Percentiles rank a stretch among this genome's conserved stretches.
Conservation (phyloP, 1,140 invertebrate species). For the Protaetia brevitarsis region DNA sequence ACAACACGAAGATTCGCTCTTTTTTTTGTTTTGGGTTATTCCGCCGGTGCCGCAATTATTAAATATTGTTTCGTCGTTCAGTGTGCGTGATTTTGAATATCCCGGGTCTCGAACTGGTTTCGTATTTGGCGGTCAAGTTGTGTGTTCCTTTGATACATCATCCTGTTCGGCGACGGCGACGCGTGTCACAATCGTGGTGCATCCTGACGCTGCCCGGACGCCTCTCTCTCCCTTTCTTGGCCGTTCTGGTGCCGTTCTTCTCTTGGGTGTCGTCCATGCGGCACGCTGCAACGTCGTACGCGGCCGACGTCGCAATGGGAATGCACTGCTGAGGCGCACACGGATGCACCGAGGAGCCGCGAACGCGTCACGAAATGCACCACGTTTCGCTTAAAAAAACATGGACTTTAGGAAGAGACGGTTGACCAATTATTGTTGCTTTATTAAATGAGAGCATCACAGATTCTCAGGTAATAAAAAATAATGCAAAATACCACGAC, state of each 20-base stretch:
- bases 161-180: constrained; percentile 25
- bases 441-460: constrained; percentile 29
- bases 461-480: too few species aligned
- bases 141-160: constrained; percentile 25
- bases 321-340: background rate
- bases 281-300: constrained; percentile 12
- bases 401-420: background rate
- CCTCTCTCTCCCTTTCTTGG: background rate
- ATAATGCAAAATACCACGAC: too few species aligned
- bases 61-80: constrained; percentile 27
- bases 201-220: constrained; percentile 30
- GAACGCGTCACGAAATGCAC: background rate
- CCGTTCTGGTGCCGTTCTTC: background rate
- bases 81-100: constrained; percentile 31
- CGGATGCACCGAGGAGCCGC: background rate
- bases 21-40: background rate
- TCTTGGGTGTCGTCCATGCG: background rate
- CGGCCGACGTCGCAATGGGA: too few species aligned
- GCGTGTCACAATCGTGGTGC: constrained; percentile 37
- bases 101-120: constrained; percentile 25
- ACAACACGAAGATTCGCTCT: background rate
- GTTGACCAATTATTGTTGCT: constrained; percentile 5
- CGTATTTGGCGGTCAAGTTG: constrained; percentile 36
- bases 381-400: background rate
- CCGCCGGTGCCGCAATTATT: background rate